Base-by-base conservation (phyloP, 1,140 invertebrate species). In the Agrypnia vestita region DNA sequence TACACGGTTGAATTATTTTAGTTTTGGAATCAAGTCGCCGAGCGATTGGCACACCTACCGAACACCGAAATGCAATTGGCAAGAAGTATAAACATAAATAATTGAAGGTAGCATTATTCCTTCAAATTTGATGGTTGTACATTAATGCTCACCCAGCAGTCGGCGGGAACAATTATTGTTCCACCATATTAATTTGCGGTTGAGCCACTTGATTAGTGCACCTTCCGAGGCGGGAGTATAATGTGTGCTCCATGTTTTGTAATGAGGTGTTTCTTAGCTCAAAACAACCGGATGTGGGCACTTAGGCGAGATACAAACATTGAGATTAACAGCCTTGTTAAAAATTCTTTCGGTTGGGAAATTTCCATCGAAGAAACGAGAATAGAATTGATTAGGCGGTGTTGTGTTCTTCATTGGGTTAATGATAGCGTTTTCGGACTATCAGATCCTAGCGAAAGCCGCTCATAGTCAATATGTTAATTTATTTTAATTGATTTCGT, bases 251-350 rank as follows among this genome's bases (percentile, higher is more conserved):
- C 17, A 77, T 46, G 76, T 55, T 72, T 72, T 56, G 77, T 82
- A 82, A 82, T 82, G 64, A 82, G 77, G 80, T 71, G 78, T 77
- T 80, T 47, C 62, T 43, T 64, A 17, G 43, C 43, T 17, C 59
- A 19, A 49, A 78, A 46, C 21, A 15, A 53, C 81, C 78, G 81
- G 81, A 82, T 78, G 78, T 69, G 67, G 25, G 43, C 81, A 82
- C 81, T 82, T 82, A 80, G 62, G 11, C 64, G 17, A 67, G 76
- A 79, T 82, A 79, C 77, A 79, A 82, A 82, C 80, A 82, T 82
- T 71, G 71, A 79, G 80, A 82, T 82, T 82, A 79, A 55, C 71
- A 64, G 77, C 15, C 73, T 79, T 74, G 73, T 82, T 82, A 72
- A 79, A 75, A 82, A 79, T 82, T 82, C 77, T 78, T 81, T 74